Conservation (phyloP, 2,797 vertebrate species). For the Mus spretus region DNA sequence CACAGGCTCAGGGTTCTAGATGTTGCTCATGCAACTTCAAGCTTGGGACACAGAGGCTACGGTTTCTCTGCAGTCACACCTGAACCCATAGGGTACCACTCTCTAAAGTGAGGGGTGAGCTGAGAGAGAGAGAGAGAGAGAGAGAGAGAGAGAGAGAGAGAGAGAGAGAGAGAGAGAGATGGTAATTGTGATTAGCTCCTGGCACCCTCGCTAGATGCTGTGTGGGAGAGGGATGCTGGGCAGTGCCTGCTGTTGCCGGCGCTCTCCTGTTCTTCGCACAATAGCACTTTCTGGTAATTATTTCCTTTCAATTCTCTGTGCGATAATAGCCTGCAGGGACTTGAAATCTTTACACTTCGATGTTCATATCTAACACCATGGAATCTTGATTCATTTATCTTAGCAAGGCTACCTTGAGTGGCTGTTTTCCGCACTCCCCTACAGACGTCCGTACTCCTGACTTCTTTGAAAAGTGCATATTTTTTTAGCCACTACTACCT, state of each 20-base stretch:
- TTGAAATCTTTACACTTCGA: background rate
- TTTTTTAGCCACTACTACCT: background rate
- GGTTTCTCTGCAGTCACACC: no score
- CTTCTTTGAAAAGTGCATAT: background rate
- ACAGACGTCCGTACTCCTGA: background rate
- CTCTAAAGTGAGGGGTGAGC: background rate
- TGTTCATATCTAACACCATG: slow-evolving; percentile 23
- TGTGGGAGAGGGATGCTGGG: background rate
- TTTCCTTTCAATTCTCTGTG: slow-evolving; percentile 1
- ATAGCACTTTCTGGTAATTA: background rate
- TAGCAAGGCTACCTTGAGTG: background rate
- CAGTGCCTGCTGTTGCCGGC: background rate
- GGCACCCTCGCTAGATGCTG: background rate
- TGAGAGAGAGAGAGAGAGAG: no score
- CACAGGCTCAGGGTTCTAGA: background rate
- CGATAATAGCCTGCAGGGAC: slow-evolving; percentile 1
- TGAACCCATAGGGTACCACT: background rate
- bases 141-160: no score
- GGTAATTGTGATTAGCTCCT: background rate
- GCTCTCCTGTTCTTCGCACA: background rate
- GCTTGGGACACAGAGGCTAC: accelerated
- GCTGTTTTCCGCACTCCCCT: background rate
- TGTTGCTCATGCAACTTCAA: background rate
- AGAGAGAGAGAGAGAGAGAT: no score
- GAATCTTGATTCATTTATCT: background rate